Base-by-base conservation (phyloP, 2,797 vertebrate genomes). In the Thalassophryne amazonica region DNA sequence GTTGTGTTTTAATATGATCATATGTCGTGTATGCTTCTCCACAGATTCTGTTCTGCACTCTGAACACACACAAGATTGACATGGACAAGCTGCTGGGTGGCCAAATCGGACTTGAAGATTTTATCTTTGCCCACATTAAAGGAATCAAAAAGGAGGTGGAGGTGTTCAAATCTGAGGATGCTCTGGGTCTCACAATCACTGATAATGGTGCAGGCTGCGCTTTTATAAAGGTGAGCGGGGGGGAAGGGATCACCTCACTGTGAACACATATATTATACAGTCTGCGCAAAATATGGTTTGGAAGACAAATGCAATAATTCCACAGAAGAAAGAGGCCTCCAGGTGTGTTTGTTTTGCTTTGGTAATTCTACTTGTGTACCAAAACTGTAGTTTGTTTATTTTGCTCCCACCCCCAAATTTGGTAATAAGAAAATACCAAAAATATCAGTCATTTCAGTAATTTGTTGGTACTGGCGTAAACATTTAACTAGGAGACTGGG, bases 31-130 rank as follows among this genome's bases (percentile, higher is more conserved):
- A n/a, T n/a, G n/a, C n/a, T 58, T 59, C 22, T 49, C 25, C 37
- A 11, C 89, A 99, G 97, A 97, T 99, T 72, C 84, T 99, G 70
- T 99, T 96, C 81, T 98, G 96, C 69, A 99, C 97, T 38, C 91
- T 99, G 80, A 98, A 98, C 80, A 98, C 96, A 25, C 94, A 98
- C 76, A 98, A 93, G 86, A 88, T 94, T 17, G 94, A 99, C 86
- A 99, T 99, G 97, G 94, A 93, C 28, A 98, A 92, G 72, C 92
- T 99, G 40, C 85, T 99, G 24, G 94, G 95, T 43, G 90, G 93
- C 0, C 95, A 99, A 69, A 92, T 99, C 13, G 97, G 97, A 31
- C 91, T 99, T 2, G 95, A 99, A 75, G 97, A 99, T 73, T 99
- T 99, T 48, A 98, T 99, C 83, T 99, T 98, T 69, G 97, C 96